Base-by-base conservation (phyloP, 2,888 invertebrate species). In the Eurytoma californica region DNA sequence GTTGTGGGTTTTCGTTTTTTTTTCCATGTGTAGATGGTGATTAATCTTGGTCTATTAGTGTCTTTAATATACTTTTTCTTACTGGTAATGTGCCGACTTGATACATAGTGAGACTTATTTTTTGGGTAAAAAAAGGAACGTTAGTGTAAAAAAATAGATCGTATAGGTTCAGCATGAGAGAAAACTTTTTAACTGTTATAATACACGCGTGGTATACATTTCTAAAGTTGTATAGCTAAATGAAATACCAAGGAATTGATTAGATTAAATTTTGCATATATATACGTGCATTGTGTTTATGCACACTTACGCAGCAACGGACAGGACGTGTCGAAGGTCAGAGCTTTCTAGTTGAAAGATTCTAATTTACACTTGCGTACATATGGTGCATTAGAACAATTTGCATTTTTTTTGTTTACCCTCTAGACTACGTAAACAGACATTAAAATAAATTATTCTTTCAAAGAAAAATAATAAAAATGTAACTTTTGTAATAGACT, bases 321-420 rank as follows among this genome's bases (percentile, higher is more conserved):
- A 18, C 65, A 66, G 66, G 67, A 74, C 74, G 16, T 55, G 60
- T n/a, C 58, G 76, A 68, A 76, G 76, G 76, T 69, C 76, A 53
- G 49, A 51, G 60, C 67, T 75, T 68, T 75, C 67, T 75, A 75
- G 66, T 53, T 30, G 67, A 39, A 51, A 24, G 28, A 60, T 68
- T 68, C 60, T 75, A 75, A 75, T 75, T 67, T 67, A 30, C 58
- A 60, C 39, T 39, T 53, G 30, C 18, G 20, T 28, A 30, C 30
- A 47, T 57, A 24, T 1, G 39, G 53, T 57, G 47, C 55, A 65
- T 73, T 57, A 65, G 57, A 24, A 53, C 30, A 53, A 18, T 18
- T 30, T 9, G 12, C 28, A 12, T 4, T 58, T 49, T 58, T 58
- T 57, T 68, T 69, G 18, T 30, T 30, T 63, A 24, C 53, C 61